Percentiles rank a stretch among this genome's conserved stretches.
Conservation (phyloP, 2,797 vertebrate species). For the Antennarius maculatus region DNA sequence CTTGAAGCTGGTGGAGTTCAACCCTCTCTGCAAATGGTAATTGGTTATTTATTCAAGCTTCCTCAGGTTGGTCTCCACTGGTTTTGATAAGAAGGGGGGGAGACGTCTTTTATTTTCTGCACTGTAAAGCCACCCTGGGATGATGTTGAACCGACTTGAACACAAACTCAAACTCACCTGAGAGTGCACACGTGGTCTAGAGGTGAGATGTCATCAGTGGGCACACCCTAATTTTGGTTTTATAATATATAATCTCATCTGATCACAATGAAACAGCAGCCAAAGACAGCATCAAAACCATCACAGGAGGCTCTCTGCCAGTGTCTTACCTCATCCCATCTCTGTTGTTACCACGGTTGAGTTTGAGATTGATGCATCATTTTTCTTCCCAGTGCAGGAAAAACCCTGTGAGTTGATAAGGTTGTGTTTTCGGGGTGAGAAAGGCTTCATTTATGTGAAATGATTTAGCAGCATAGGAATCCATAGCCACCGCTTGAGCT, state of each 20-base stretch:
- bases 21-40: slow-evolving; percentile 74
- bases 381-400: slow-evolving; percentile 39
- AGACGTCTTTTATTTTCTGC: slow-evolving; percentile 40
- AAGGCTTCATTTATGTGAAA: slow-evolving; percentile 48
- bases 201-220: slow-evolving; percentile 34
- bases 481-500: slow-evolving; percentile 56
- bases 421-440: slow-evolving; percentile 53
- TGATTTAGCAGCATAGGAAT: slow-evolving; percentile 76
- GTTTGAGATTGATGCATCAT: slow-evolving; percentile 9
- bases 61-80: slow-evolving; percentile 74
- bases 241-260: slow-evolving; percentile 27
- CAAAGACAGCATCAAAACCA: no score
- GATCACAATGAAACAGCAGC: slow-evolving; percentile 3
- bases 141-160: slow-evolving; percentile 61
- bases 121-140: slow-evolving; percentile 39
- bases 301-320: no score
- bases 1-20: slow-evolving; percentile 71
- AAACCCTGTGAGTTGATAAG: slow-evolving; percentile 46
- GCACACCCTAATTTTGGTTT: slow-evolving; percentile 49
- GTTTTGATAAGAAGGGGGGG: slow-evolving; percentile 44
- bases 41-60: slow-evolving; percentile 84
- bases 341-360: background rate
- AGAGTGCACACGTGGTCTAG: slow-evolving; percentile 74
- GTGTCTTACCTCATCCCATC: slow-evolving; percentile 18
- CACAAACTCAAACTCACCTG: slow-evolving; percentile 65